phyloP scores from a whole-genome alignment of 2,797 vertebrate species.

The Odontamblyopus rebecca region DNA sequence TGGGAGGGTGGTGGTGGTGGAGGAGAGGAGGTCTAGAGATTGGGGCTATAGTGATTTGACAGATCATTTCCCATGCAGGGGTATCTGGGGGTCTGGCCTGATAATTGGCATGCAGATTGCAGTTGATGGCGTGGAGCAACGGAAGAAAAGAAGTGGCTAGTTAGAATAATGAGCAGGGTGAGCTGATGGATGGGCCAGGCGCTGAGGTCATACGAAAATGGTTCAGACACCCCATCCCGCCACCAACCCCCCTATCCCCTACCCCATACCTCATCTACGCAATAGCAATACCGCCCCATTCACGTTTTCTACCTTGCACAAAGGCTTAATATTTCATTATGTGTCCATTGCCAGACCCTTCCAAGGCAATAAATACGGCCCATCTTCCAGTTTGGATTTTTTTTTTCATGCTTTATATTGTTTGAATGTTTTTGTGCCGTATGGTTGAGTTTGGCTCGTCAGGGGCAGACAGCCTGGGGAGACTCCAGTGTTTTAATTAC shows the following conservation, averaged over 20 bases:
- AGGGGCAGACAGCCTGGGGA: conserved; percentile 76
- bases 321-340: conserved; percentile 85
- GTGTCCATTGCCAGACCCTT: conserved; percentile 60
- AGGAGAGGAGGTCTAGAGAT: conserved; percentile 57
- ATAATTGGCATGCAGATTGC: conserved; percentile 99
- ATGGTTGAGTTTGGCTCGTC: conserved; percentile 82
- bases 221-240: conserved; percentile 79
- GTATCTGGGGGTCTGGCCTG: conserved; percentile 97
- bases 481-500: conserved; percentile 88
- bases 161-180: conserved; percentile 95
- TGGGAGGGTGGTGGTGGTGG: not conserved
- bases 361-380: conserved; percentile 54
- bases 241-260: conserved; percentile 45
- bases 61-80: conserved; percentile 96
- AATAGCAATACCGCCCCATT: conserved; percentile 69
- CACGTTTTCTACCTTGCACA: conserved; percentile 79
- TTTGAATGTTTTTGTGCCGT: conserved; percentile 23
- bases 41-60: conserved; percentile 82
- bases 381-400: conserved; percentile 61
- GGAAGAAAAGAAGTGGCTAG: conserved; percentile 90
- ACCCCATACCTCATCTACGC: conserved; percentile 29
- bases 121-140: conserved; percentile 92
- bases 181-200: conserved; percentile 97
- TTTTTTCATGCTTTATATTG: conserved; percentile 54
- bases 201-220: conserved; percentile 91